Evolutionary conservation across 1,140 invertebrate species (phyloP), one percentile per base, ranked within the genome.

Genomic region (Caenorhabditis latens): DNA sequence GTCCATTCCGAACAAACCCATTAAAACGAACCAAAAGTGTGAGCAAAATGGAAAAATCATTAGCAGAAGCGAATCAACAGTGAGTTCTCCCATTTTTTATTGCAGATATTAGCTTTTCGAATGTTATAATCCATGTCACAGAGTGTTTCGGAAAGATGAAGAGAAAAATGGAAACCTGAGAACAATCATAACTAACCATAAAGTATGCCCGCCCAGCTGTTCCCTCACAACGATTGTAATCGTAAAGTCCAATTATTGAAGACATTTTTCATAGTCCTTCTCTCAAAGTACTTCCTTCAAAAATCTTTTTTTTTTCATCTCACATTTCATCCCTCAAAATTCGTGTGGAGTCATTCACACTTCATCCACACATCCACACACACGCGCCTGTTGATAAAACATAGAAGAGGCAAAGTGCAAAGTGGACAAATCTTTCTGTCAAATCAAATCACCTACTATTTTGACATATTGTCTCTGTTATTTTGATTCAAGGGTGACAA

Each of bases 21-120:
- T 71, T 92, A 46, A 92, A 92, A 86, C 48, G 91, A n/a, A 92
- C 91, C 1, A 92, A 92, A 75, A 92, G 91, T 85, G 90, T 91
- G 46, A 91, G 90, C 53, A 91, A 91, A 84, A 86, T 91, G 83
- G 90, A 91, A 61, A 90, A 88, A 61, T 71, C 57, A 58, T 53
- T 85, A 14, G 79, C 82, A 48, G 61, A 50, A 71, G 83, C 50
- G 14, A 65, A 84, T 46, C 55, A 89, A 79, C 84, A 75, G 87
- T 82, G 86, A 90, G 85, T 67, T 86, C 55, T 67, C 4, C 11
- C 11, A 2, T n/a, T 19, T 58, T n/a, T n/a, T 58, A 6, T n/a
- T 7, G n/a, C n/a, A 14, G n/a, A 58, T 24, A 82, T 43, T 88
- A 83, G 21, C 16, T 2, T 53, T 43, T 67, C 63, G 65, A n/a